A percentile compares a stretch with the other conserved stretches of the same genome.
Conservation (phyloP, 2,888 invertebrate genomes). For the Calephelis perditalis region DNA sequence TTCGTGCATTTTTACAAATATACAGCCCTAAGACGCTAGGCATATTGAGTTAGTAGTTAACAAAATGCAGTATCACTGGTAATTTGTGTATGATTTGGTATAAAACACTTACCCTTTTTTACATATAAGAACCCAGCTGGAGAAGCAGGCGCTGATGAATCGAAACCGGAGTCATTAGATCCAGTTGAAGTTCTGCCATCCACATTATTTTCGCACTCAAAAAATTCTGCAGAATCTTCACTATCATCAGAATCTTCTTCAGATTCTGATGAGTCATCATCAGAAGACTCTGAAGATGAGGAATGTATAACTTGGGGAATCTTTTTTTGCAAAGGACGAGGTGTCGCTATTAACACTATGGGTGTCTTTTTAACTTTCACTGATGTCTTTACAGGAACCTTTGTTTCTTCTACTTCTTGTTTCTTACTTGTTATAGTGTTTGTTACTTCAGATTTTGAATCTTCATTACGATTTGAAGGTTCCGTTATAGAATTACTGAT, state of each 20-base stretch:
- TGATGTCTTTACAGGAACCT: conserved; percentile 40
- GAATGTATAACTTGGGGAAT: conserved; percentile 59
- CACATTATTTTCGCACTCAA: conserved; percentile 66
- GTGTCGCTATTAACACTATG: conserved; percentile 79
- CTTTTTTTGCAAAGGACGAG: conserved; percentile 79
- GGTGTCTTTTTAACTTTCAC: conserved; percentile 76
- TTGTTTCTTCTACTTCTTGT: conserved; percentile 24
- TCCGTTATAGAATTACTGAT: not conserved
- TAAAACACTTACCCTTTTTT: conserved; percentile 70
- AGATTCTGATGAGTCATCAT: conserved; percentile 68
- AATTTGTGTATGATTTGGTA: not conserved
- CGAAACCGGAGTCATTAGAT: conserved; percentile 91
- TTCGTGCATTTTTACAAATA: conserved; percentile 34
- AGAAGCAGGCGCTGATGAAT: conserved; percentile 82
- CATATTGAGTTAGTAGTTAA: conserved; percentile 24
- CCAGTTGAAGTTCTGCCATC: conserved; percentile 84
- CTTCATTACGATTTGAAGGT: conserved; percentile 18
- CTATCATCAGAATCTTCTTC: conserved; percentile 61
- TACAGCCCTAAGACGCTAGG: conserved; percentile 9
- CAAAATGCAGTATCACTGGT: conserved; percentile 8
- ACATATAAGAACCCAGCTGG: conserved; percentile 80
- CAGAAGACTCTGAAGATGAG: conserved; percentile 61
- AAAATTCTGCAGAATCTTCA: conserved; percentile 63
- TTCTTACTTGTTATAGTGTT: not conserved
- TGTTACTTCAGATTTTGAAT: not conserved